Conservation (phyloP, 2,797 vertebrate genomes). For the Arremon brunneinucha region DNA sequence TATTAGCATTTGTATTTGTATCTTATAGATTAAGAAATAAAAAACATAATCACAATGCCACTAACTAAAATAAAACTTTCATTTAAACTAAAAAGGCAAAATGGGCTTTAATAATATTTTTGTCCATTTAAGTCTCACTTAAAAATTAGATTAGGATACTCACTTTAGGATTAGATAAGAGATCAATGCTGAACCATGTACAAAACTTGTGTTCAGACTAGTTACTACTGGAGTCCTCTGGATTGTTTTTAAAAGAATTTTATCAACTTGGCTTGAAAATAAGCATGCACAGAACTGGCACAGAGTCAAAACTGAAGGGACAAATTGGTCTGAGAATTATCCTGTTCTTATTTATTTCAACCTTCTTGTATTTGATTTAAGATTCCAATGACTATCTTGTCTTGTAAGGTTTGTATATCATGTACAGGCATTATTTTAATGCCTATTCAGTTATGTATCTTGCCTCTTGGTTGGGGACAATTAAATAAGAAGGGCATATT, state of each 20-base stretch:
- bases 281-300: not conserved
- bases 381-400: not conserved
- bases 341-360: not conserved
- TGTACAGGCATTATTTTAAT: not conserved
- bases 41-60: not conserved
- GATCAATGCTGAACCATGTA: not conserved
- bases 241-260: not conserved
- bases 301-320: not conserved
- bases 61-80: not conserved
- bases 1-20: not conserved
- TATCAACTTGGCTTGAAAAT: not conserved
- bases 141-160: not conserved
- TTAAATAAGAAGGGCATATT: not conserved
- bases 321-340: not conserved
- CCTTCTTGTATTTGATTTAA: not conserved
- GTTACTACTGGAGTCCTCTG: not conserved
- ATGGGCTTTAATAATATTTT: not conserved
- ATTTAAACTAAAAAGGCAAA: not conserved
- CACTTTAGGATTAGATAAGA: not conserved
- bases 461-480: not conserved
- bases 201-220: not conserved
- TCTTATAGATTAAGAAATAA: not conserved
- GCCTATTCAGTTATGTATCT: not conserved
- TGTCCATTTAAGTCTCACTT: not conserved
- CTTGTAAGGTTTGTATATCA: not conserved